Evolutionary conservation across 2,888 invertebrate genomes (phyloP), one percentile per base, ranked within the genome.

Genomic region (Druceiella hillmani): DNA sequence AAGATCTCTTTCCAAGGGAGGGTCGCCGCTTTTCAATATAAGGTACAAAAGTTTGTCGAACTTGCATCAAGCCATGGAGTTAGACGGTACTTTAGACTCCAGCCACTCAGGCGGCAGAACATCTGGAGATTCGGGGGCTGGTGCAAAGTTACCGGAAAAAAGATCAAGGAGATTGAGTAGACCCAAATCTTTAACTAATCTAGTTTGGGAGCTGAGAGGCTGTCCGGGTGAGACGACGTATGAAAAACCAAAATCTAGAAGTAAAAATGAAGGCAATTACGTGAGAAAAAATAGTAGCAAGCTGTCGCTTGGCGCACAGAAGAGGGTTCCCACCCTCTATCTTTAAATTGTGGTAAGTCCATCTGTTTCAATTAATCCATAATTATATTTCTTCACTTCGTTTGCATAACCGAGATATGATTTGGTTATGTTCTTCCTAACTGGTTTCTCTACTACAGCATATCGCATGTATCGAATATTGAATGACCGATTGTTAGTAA

Each of bases 81-180:
- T 83, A 24, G 84, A 85, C 56, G 88, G 87, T 1, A 90, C 90
- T n/a, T 69, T 91, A 47, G 88, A 90, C 57, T 91, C 90, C 22
- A 89, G 89, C 58, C 87, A 89, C 64, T 89, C 89, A 15, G 90
- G 89, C 20, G 89, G 89, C 2, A 75, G 87, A 36, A 87, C 87
- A 3, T 89, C 89, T 7, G 88, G 87, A 2, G 90, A 89, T 61
- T 89, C 89, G 3, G 81, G 79, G 0, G 79, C 79, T 30, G 81
- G 81, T 2, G 80, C 81, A 3, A 88, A 88, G 57, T 74, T 87
- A 55, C 87, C 87, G 36, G 88, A 89, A 56, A 88, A 89, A 59
- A 74, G 87, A 55, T 87, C 83, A 35, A 76, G 87, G 51, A 83
- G 84, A 54, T 62, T 91, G 42, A 87, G 86, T 52, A 77, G 90